Evolutionary conservation across 2,888 invertebrate species (phyloP).

Genomic region (Aelia acuminata): DNA sequence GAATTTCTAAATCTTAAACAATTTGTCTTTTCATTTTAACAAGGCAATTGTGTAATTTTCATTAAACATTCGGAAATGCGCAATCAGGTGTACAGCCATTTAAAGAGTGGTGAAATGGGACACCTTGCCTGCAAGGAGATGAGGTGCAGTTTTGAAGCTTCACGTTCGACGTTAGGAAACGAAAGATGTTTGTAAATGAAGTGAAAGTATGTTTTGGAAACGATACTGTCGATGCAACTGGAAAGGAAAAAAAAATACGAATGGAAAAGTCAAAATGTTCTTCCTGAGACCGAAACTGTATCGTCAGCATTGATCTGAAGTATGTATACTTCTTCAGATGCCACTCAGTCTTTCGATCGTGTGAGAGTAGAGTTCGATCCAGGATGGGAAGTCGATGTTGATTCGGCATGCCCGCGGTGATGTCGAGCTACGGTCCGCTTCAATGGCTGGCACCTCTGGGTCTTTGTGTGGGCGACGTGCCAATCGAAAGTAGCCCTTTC

Average conservation of each 20-base stretch:
- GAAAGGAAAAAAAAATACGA: not conserved
- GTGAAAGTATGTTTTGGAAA: conserved; percentile 26
- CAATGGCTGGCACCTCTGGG: not conserved
- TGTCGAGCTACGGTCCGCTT: not conserved
- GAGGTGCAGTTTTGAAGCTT: conserved; percentile 20
- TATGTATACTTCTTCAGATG: not conserved
- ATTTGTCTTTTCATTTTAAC: not conserved
- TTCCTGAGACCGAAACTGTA: not conserved
- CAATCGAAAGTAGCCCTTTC: not conserved
- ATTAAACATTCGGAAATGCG: not conserved
- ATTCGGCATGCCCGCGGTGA: not conserved
- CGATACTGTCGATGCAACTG: not conserved
- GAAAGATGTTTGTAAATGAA: conserved; percentile 33
- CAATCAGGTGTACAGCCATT: not conserved
- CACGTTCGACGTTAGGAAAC: conserved; percentile 1
- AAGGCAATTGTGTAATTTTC: not conserved
- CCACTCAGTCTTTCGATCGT: not conserved
- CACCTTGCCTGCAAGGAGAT: not conserved
- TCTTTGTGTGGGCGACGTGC: not conserved
- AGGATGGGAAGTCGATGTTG: not conserved
- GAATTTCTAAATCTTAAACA: not conserved
- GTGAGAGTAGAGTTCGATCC: not conserved
- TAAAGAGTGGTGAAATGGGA: not conserved
- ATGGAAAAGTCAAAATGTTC: not conserved
- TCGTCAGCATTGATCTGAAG: not conserved